Conservation (phyloP, 2,888 invertebrate genomes). For the Eudemis profundana region DNA sequence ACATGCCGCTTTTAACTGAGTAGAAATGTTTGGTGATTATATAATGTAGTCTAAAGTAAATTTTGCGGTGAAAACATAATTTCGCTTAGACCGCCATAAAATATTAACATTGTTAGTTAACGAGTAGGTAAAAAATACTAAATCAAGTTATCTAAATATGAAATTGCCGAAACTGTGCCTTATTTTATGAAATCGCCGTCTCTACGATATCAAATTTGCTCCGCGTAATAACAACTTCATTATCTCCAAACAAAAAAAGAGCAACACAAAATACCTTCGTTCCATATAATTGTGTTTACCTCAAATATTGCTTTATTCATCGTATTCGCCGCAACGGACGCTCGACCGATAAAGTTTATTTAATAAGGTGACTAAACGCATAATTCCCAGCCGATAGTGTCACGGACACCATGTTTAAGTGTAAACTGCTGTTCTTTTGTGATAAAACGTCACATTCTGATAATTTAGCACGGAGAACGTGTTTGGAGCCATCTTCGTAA, state of each 20-base stretch:
- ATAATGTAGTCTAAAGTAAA: too few species aligned
- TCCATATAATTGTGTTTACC: conserved; percentile 12
- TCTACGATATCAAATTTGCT: background rate
- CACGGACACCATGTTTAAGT: conserved; percentile 80
- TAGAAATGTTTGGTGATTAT: too few species aligned
- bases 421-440: conserved; percentile 81
- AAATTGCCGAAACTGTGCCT: background rate
- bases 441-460: conserved; percentile 81
- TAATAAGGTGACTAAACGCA: conserved; percentile 79
- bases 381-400: conserved; percentile 71
- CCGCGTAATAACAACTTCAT: background rate
- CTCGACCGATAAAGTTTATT: conserved; percentile 74
- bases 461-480: conserved; percentile 74
- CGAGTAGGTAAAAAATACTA: background rate
- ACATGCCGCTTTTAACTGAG: background rate
- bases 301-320: conserved; percentile 11
- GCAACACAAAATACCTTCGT: background rate
- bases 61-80: too few species aligned
- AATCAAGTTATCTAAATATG: background rate
- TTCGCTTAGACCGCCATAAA: too few species aligned
- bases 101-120: background rate
- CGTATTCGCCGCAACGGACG: conserved; percentile 38
- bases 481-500: conserved; percentile 62
- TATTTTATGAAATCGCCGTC: too few species aligned
- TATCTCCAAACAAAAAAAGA: background rate